Evolutionary conservation across 2,797 vertebrate genomes (phyloP).

Genomic region (Morus bassanus): DNA sequence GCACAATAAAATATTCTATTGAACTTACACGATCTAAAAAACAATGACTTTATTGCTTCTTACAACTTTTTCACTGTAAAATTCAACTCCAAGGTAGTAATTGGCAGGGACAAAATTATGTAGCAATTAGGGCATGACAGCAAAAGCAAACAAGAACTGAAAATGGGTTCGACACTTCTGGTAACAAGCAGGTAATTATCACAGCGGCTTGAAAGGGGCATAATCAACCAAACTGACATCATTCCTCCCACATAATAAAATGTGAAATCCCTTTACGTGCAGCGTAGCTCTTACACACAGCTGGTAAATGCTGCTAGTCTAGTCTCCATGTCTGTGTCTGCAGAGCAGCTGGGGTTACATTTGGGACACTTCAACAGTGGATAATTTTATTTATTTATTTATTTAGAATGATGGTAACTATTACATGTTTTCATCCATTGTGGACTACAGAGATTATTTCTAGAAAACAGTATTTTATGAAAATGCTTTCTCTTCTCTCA

Average conservation of each 20-base stretch:
- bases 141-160: conserved; percentile 72
- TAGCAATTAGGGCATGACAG: conserved; percentile 68
- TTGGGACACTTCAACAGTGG: background rate
- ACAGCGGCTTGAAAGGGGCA: conserved; percentile 71
- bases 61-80: conserved; percentile 63
- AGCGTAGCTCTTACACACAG: conserved; percentile 53
- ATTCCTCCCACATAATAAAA: conserved; percentile 68
- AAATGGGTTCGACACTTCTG: conserved; percentile 70
- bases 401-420: background rate
- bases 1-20: conserved; percentile 1
- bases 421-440: background rate
- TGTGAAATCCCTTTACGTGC: conserved; percentile 62
- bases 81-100: conserved; percentile 65
- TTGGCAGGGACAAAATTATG: conserved; percentile 70
- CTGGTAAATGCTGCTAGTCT: conserved; percentile 59
- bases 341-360: conserved; percentile 28
- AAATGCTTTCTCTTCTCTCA: background rate
- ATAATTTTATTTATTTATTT: background rate
- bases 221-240: conserved; percentile 71
- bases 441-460: background rate
- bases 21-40: conserved; percentile 32
- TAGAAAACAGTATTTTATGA: background rate
- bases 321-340: background rate
- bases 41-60: conserved; percentile 59
- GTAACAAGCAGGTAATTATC: conserved; percentile 72